Conservation (phyloP, 2,797 vertebrate genomes). For the Odontamblyopus rebecca region DNA sequence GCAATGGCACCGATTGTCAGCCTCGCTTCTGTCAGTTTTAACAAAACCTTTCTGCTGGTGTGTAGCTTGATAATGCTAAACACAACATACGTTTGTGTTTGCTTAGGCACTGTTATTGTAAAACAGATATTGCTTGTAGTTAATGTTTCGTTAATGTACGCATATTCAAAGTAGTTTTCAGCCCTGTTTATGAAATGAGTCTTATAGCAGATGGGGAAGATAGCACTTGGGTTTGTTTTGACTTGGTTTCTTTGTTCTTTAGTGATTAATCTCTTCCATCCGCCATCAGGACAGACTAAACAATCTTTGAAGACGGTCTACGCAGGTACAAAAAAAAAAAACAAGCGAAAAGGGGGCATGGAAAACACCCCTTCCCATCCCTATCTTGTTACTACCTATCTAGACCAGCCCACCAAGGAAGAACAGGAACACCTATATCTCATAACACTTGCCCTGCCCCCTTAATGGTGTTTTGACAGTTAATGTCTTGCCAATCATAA, state of each 20-base stretch:
- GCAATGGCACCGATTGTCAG: too few species aligned
- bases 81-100: too few species aligned
- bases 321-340: constrained; percentile 27
- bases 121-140: too few species aligned
- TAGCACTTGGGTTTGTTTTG: constrained; percentile 48
- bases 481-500: constrained; percentile 51
- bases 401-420: constrained; percentile 44
- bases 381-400: constrained; percentile 26
- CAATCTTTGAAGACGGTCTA: constrained; percentile 51
- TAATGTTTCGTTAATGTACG: too few species aligned
- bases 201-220: constrained; percentile 44
- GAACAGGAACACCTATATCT: constrained; percentile 24
- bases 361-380: constrained; percentile 19
- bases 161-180: not conserved
- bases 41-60: too few species aligned
- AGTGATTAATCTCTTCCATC: constrained; percentile 60
- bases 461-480: constrained; percentile 47
- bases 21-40: too few species aligned
- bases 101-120: too few species aligned
- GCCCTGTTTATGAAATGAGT: constrained; percentile 3
- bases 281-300: constrained; percentile 74
- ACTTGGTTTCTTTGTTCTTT: constrained; percentile 64
- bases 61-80: too few species aligned
- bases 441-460: constrained; percentile 6
- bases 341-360: constrained; percentile 12